Percentiles rank a stretch among this genome's conserved stretches.
Evolutionary conservation across 2,888 invertebrate species (phyloP).

Genomic region (Lasioglossum vierecki): DNA sequence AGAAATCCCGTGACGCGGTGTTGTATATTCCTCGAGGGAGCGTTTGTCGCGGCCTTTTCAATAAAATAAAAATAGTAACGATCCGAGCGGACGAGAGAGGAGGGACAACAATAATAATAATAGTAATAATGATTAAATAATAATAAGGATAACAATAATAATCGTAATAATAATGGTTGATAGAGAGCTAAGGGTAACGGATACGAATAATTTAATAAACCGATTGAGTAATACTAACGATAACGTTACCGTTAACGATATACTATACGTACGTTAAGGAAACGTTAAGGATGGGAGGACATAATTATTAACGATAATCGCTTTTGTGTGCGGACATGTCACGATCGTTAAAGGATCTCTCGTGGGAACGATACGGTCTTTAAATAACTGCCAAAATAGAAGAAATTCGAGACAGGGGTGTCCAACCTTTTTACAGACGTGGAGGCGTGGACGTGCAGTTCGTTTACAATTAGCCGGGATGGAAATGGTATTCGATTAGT

Average conservation of each 20-base stretch:
- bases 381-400: constrained; percentile 76
- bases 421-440: constrained; percentile 58
- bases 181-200: constrained; percentile 38
- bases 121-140: constrained; percentile 60
- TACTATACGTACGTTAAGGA: constrained; percentile 36
- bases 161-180: constrained; percentile 44
- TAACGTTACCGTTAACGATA: constrained; percentile 43
- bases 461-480: not conserved
- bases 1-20: constrained; percentile 13
- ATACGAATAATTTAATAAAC: constrained; percentile 40
- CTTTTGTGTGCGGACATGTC: constrained; percentile 50
- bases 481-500: not conserved
- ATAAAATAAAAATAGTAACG: constrained; percentile 59
- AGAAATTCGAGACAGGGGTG: constrained; percentile 67
- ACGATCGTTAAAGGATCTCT: constrained; percentile 56
- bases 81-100: constrained; percentile 46
- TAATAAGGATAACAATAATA: constrained; percentile 57
- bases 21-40: constrained; percentile 56
- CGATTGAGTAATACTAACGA: constrained; percentile 20
- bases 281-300: constrained; percentile 13
- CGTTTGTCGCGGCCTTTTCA: constrained; percentile 73
- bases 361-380: constrained; percentile 72
- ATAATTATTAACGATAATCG: constrained; percentile 54
- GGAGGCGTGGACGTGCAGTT: constrained; percentile 22
- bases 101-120: constrained; percentile 57